Percentiles rank a stretch among this genome's conserved stretches.
Evolutionary conservation across 2,113 vertebrate species (phyloP).

Genomic region (Stictonetta naevosa): DNA sequence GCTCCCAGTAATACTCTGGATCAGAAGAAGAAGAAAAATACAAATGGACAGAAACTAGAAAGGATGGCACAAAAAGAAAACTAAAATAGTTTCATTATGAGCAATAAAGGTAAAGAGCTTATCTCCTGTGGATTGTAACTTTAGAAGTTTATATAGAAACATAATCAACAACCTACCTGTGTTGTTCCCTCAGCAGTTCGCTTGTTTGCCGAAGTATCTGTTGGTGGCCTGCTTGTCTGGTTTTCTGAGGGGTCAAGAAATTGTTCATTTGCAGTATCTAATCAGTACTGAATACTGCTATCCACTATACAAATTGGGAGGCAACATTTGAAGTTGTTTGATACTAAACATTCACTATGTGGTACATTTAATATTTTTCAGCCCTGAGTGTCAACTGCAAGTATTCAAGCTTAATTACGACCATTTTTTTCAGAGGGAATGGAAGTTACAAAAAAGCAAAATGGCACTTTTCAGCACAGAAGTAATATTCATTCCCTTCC

Average conservation of each 20-base stretch:
- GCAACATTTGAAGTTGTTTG: background rate
- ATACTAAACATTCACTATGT: background rate
- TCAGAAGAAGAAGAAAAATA: slow-evolving; percentile 18
- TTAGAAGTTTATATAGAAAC: slow-evolving; percentile 19
- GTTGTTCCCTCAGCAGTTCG: slow-evolving; percentile 73
- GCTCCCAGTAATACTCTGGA: background rate
- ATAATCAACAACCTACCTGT: slow-evolving; percentile 73
- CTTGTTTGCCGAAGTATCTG: slow-evolving; percentile 78
- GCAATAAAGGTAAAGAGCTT: background rate
- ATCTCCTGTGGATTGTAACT: slow-evolving; percentile 55
- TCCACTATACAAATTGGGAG: background rate
- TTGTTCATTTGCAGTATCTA: slow-evolving; percentile 41
- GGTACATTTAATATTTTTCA: background rate
- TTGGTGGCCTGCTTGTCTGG: slow-evolving; percentile 74
- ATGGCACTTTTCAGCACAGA: background rate
- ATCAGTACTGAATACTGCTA: background rate
- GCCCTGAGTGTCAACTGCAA: background rate
- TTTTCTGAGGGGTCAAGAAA: slow-evolving; percentile 76
- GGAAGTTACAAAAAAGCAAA: background rate
- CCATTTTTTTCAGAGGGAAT: background rate
- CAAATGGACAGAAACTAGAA: background rate
- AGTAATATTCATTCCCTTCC: background rate
- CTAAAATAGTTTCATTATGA: background rate
- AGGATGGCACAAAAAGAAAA: background rate
- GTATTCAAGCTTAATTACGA: background rate